Evolutionary conservation across 2,113 vertebrate genomes (phyloP).

Genomic region (Gavialis gangeticus): DNA sequence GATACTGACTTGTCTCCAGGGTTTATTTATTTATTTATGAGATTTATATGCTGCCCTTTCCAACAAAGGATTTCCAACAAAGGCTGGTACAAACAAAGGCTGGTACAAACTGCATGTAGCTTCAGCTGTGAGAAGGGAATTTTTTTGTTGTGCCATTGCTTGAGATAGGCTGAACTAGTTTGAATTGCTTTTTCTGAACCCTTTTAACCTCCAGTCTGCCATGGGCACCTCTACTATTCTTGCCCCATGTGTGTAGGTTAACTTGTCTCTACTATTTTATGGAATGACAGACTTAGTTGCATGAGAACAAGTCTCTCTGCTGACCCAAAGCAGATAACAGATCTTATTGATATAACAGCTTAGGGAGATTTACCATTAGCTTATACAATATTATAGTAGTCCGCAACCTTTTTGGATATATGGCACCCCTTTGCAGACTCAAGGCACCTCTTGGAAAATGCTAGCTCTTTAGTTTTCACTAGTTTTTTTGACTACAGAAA

Average conservation of each 20-base stretch:
- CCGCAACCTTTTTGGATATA: too few species aligned
- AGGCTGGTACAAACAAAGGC: background rate
- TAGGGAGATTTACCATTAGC: background rate
- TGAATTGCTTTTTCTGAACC: background rate
- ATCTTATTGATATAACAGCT: background rate
- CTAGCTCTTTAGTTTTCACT: too few species aligned
- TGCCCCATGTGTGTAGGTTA: background rate
- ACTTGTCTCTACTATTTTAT: background rate
- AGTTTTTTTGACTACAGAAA: too few species aligned
- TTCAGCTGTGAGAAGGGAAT: background rate
- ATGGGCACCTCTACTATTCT: background rate
- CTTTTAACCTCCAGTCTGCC: background rate
- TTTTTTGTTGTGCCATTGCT: background rate
- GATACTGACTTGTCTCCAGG: rapidly evolving
- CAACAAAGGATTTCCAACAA: too few species aligned
- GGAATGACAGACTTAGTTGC: background rate
- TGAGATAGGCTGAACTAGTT: background rate
- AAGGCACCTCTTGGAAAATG: too few species aligned
- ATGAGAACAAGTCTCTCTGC: background rate
- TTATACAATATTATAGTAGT: background rate
- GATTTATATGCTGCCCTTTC: too few species aligned
- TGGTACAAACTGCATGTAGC: background rate
- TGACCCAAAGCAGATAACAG: background rate
- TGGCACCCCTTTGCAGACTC: too few species aligned
- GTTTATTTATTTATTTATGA: too few species aligned